Evolutionary conservation across 2,797 vertebrate genomes (phyloP).

Genomic region (Coccyzus lansbergi): DNA sequence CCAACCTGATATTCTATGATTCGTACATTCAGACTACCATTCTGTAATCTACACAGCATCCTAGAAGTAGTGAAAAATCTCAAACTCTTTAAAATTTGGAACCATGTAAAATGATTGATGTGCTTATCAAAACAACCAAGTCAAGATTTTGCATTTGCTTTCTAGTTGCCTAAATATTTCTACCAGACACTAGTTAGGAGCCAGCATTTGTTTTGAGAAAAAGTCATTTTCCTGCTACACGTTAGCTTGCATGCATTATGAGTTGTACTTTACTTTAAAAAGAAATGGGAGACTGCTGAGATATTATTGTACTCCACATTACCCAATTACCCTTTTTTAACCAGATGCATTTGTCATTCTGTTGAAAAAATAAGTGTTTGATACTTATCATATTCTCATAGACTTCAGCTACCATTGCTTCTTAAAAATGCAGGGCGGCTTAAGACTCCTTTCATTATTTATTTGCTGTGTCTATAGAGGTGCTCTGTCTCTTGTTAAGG

Average conservation of each 20-base stretch:
- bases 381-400: slow-evolving; percentile 51
- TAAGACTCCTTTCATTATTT: slow-evolving; percentile 42
- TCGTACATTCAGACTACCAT: neutral
- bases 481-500: neutral
- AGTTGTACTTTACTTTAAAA: slow-evolving; percentile 39
- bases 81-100: neutral
- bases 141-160: slow-evolving; percentile 61
- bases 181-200: slow-evolving; percentile 46
- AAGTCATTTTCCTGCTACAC: neutral
- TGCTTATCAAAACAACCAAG: slow-evolving; percentile 56
- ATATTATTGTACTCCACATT: slow-evolving; percentile 52
- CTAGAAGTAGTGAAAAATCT: neutral
- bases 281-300: slow-evolving; percentile 29
- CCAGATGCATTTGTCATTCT: slow-evolving; percentile 55
- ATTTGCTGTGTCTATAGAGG: neutral
- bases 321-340: slow-evolving; percentile 61
- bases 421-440: slow-evolving; percentile 27
- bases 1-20: too few relatives aligned
- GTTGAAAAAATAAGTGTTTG: slow-evolving; percentile 57
- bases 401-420: slow-evolving; percentile 27
- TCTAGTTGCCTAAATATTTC: slow-evolving; percentile 45
- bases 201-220: slow-evolving; percentile 33
- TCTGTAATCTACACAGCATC: neutral
- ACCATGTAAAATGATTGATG: slow-evolving; percentile 42
- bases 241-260: neutral